Evolutionary conservation across 2,113 vertebrate genomes (phyloP).

Genomic region (Chionomys nivalis): DNA sequence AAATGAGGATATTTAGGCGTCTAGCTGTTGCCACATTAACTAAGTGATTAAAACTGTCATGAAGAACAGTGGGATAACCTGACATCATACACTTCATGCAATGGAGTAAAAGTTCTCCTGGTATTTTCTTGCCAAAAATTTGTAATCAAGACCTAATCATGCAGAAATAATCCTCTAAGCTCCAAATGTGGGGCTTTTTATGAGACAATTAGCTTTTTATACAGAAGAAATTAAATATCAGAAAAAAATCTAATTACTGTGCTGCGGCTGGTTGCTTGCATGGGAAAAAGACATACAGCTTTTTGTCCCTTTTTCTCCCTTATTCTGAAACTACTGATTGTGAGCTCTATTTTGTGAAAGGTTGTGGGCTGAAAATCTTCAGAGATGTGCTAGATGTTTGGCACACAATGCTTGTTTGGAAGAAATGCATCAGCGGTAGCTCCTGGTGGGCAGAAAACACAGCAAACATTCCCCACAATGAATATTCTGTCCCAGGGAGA

Average conservation of each 20-base stretch:
- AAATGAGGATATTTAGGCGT: not conserved
- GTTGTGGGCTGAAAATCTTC: not conserved
- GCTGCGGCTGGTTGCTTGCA: not conserved
- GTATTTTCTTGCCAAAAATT: constrained; percentile 9
- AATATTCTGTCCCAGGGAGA: constrained; percentile 61
- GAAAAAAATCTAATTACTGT: constrained; percentile 20
- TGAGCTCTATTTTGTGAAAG: constrained; percentile 35
- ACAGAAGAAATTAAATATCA: constrained; percentile 9
- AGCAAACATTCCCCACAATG: constrained; percentile 64
- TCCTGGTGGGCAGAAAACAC: constrained; percentile 49
- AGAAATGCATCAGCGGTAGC: constrained; percentile 32
- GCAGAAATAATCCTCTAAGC: constrained; percentile 27
- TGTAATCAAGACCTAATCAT: constrained; percentile 28
- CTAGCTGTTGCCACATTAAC: not conserved
- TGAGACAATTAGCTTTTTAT: not conserved
- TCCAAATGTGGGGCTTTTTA: not conserved
- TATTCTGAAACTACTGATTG: not conserved
- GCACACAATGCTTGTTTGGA: constrained; percentile 34
- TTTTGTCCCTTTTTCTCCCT: not conserved
- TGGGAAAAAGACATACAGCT: not conserved
- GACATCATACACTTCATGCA: not conserved
- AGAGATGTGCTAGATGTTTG: not conserved
- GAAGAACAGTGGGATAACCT: not conserved
- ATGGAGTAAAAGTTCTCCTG: not conserved
- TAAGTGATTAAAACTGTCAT: not conserved